Evolutionary conservation across 2,888 invertebrate species (phyloP), one percentile per base, ranked within the genome.

Genomic region (Ligdia adustata): DNA sequence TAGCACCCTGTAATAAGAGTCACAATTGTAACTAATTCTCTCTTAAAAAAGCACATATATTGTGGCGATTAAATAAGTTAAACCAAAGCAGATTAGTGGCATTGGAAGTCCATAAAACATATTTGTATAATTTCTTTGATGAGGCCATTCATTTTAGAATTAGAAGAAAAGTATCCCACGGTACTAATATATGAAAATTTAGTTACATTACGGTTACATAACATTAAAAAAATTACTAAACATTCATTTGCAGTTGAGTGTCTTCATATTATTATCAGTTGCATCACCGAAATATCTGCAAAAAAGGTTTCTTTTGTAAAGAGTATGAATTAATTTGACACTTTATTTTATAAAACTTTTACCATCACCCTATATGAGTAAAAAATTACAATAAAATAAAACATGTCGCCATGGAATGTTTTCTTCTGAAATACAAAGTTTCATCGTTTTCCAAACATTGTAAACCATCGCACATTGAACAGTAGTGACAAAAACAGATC

Each of bases 121-220:
- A 67, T 78, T 76, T 76, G 75, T 78, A 73, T 57, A 64, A 64
- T 55, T 54, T 60, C 66, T 75, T 76, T 80, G 77, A 79, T 74
- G 68, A 65, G 57, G 62, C 68, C 72, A 78, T 72, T 62, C 60
- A 57, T 69, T 62, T 63, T 52, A 45, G 66, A 66, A 66, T 69
- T 66, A 64, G 55, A 59, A 32, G 34, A 41, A 48, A 52, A 57
- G 6, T 61, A 66, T 73, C 68, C 71, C 69, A 71, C 67, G 69
- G 40, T 34, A 18, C 9, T 35, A 11, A 9, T 26, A 34, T 22
- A 42, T 22, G 15, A 12, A 38, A 28, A 43, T 49, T 37, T 22
- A 29, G 27, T 38, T 42, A 6, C 22, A n/a, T n/a, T 12, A 29
- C 32, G 9, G 32, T 40, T 15, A n/a, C n/a, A n/a, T 22, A 22